These are phyloP conservation scores for Ahaetulla prasina DNA, from an alignment of 2,113 vertebrate genomes.

Conservation along the genomic window DNA sequence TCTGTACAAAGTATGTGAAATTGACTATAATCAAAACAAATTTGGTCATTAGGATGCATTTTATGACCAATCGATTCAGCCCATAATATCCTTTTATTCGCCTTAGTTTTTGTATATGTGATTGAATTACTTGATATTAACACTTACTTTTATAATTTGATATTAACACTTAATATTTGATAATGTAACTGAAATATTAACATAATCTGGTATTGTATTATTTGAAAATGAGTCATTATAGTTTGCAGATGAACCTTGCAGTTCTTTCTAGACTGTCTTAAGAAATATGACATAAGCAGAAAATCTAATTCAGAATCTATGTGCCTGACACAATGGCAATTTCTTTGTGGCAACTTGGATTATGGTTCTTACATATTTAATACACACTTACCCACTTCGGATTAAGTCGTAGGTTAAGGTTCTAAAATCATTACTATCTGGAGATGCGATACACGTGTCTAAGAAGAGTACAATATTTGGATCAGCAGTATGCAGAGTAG, in stretches of 20 bases:
- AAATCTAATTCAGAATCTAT: background rate
- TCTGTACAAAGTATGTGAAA: background rate
- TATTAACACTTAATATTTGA: background rate
- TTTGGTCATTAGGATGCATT: background rate
- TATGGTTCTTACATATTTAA: background rate
- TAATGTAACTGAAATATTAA: background rate
- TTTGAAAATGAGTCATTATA: background rate
- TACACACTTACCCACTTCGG: slow-evolving; percentile 36
- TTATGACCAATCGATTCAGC: too few relatives aligned
- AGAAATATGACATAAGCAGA: background rate
- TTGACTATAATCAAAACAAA: background rate
- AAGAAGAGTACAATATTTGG: slow-evolving; percentile 26
- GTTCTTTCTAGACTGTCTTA: background rate
- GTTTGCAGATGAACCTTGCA: background rate
- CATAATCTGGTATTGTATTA: background rate
- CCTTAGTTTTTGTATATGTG: background rate
- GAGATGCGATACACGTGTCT: slow-evolving; percentile 46
- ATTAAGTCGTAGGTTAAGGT: slow-evolving; percentile 40
- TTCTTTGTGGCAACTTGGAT: background rate
- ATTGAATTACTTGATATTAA: background rate
- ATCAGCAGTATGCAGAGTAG: slow-evolving; percentile 30
- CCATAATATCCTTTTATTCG: background rate
- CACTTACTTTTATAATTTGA: background rate
- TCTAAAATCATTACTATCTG: slow-evolving; percentile 20
- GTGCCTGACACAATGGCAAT: background rate